Conservation (phyloP, 2,113 vertebrate genomes). For the Rutilus rutilus region DNA sequence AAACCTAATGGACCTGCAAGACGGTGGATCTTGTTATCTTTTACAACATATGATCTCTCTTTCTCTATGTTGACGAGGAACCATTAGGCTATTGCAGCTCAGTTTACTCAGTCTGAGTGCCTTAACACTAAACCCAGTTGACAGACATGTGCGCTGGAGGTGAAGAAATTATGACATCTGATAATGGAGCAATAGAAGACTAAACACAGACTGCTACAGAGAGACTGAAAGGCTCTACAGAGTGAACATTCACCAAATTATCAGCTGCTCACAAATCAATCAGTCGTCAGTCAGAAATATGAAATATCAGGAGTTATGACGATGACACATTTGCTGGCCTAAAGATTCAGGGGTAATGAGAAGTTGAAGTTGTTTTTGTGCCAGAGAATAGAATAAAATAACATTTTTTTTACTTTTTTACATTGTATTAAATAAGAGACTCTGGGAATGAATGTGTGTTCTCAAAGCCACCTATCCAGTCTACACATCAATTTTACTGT, state of each 20-base stretch:
- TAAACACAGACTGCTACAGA: slow-evolving; percentile 22
- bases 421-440: neutral
- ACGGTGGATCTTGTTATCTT: neutral
- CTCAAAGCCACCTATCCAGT: neutral
- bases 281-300: neutral
- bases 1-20: neutral
- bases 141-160: slow-evolving; percentile 32
- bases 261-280: slow-evolving; percentile 10
- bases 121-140: slow-evolving; percentile 45
- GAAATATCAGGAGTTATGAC: neutral
- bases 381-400: neutral
- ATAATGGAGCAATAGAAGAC: slow-evolving; percentile 11
- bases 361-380: neutral
- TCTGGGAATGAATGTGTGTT: too few relatives aligned
- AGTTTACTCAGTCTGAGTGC: slow-evolving; percentile 30
- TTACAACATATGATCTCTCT: neutral
- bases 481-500: neutral
- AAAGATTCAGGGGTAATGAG: neutral
- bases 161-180: slow-evolving; percentile 32
- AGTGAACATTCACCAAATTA: slow-evolving; percentile 18
- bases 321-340: neutral
- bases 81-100: slow-evolving; percentile 9
- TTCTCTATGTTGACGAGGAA: slow-evolving; percentile 1
- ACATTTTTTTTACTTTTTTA: neutral
- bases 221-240: neutral